Base-by-base conservation (phyloP, 1,140 invertebrate genomes). In the Penaeus chinensis region DNA sequence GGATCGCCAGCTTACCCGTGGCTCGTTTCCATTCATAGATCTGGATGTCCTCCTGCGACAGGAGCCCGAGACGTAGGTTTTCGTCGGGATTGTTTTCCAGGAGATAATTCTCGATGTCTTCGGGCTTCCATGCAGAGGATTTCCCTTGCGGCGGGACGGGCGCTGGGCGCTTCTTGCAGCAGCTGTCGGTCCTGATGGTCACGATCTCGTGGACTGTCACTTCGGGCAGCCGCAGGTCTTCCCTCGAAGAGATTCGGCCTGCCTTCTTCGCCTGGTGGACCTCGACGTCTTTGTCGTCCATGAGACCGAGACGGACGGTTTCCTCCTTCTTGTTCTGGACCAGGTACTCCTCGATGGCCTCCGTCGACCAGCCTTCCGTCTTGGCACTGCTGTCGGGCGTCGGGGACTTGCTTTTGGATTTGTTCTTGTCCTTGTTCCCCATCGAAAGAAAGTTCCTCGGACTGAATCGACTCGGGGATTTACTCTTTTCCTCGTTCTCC, bases 1-100 rank as follows among this genome's bases (percentile, higher is more conserved):
- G 19, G 11, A n/a, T 42, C 42, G 13, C 32, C 60, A 32, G 83
- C 80, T 90, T 32, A 90, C 89, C 89, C 13, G 89, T 90, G 7
- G 84, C 87, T 63, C 84, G 82, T 69, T 90, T 90, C 89, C 87
- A 90, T 42, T 90, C 87, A n/a, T 86, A 87, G 27, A 89, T 85
- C 7, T 90, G 80, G 19, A 90, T 90, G 71, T 90, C 89, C 27
- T 90, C 89, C 24, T 88, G 60, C 3, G 89, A 88, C 63, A 90
- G 54, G 22, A 90, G 80, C 16, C 89, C 87, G 19, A 90, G 81
- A 7, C 86, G 83, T 32, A 90, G 69, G 82, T 90, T 86, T 47
- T 90, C 89, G 65, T 90, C 84, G 74, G 87, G 79, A 47, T 90
- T 89, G 81, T 90, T 82, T 60, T 86, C 37, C n/a, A 90, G 77